Base-by-base conservation (phyloP, 2,888 invertebrate genomes). In the Lasioglossum oenotherae region DNA sequence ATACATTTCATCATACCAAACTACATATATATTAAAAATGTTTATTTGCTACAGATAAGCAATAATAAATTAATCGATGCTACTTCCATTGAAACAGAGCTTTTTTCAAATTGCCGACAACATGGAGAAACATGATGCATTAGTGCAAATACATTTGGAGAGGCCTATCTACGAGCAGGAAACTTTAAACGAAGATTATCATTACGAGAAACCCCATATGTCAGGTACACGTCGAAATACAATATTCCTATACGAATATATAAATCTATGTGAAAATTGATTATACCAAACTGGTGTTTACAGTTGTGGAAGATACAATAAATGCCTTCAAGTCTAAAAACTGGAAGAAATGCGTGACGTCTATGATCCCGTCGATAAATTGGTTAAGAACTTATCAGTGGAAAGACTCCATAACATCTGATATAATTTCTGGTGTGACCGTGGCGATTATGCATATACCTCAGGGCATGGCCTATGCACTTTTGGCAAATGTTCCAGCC, bases 371-470 rank as follows among this genome's bases (percentile, higher is more conserved):
- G n/a, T 96, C 96, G 6, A 84, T 96, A 23, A 96, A 95, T 88
- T 97, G 97, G 97, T 92, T 97, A 35, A 96, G 96, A 64, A 95
- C 96, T 77, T 97, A 97, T 94, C 96, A 96, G 74, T 96, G 96
- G 95, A 96, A 95, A 89, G 95, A 95, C 41, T 96, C 97, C 93
- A 95, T 98, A 12, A 84, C 96, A 0, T 96, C 96, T n/a, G 98
- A 98, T 95, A 92, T 98, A 19, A 96, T 98, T 71, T 96, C 98
- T n/a, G 98, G 98, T 2, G 95, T 98, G 71, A 98, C 98, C 0
- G 97, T 98, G 5, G 98, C 97, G 60, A 96, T 98, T 80, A 97
- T 98, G 97, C 98, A 98, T 93, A 98, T 98, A 92, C 98, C 98
- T 0, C 98, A 98, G 96, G 98, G 97, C 94, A 95, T 96, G 96